These are phyloP conservation scores for Epinephelus coioides DNA, from an alignment of 2,797 vertebrate genomes.

Conservation along the genomic window DNA sequence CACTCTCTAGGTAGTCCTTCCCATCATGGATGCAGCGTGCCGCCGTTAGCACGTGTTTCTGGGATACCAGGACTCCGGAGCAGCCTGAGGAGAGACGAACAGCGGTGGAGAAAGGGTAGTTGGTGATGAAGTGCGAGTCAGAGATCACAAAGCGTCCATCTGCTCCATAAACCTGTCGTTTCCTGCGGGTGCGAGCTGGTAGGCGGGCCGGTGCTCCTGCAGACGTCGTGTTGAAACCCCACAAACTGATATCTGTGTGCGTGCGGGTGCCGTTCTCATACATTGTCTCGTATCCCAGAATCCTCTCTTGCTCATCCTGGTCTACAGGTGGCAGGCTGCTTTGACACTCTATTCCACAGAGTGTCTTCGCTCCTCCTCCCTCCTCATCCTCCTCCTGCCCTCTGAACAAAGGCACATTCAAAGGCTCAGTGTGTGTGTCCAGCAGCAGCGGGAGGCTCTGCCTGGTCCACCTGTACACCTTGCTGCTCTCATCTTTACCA, in stretches of 20 bases:
- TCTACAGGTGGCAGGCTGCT: conserved; percentile 78
- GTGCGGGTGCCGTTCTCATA: conserved; percentile 91
- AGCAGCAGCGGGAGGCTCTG: conserved; percentile 88
- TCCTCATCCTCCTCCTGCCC: conserved; percentile 34
- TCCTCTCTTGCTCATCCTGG: conserved; percentile 86
- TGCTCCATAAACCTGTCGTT: conserved; percentile 91
- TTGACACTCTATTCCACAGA: conserved; percentile 93
- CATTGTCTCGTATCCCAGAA: conserved; percentile 92
- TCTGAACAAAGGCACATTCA: conserved; percentile 77
- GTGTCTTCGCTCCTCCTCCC: not conserved
- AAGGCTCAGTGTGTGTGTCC: conserved; percentile 81
- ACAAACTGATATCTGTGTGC: conserved; percentile 87
- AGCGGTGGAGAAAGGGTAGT: conserved; percentile 91
- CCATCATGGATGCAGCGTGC: conserved; percentile 95
- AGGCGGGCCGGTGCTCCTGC: not conserved
- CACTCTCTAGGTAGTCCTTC: conserved; percentile 87
- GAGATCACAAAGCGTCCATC: conserved; percentile 95
- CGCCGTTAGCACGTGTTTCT: conserved; percentile 92
- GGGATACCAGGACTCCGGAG: conserved; percentile 91
- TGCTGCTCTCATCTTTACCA: conserved; percentile 59
- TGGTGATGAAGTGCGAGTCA: conserved; percentile 89
- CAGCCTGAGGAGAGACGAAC: conserved; percentile 94
- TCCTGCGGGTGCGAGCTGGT: conserved; percentile 58
- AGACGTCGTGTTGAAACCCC: conserved; percentile 54
- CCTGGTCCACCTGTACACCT: conserved; percentile 83